Base-by-base conservation (phyloP, 2,888 invertebrate genomes). In the Drosophila bunnanda region DNA sequence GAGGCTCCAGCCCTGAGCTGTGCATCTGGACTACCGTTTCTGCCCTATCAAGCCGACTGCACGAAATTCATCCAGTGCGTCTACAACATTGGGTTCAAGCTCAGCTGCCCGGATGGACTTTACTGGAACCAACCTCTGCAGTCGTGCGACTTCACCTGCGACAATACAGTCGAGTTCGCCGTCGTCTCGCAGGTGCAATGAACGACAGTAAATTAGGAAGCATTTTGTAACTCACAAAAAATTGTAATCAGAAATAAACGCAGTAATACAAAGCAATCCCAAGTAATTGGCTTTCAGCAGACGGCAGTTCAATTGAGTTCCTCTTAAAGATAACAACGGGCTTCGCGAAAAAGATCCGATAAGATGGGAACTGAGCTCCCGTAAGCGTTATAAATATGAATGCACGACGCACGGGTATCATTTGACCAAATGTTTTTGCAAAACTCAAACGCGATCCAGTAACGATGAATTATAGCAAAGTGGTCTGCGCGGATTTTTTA, bases 21-120 rank as follows among this genome's bases (percentile, higher is more conserved):
- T 25, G 22, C 44, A 10, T 44, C 60, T 13, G 67, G 55, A 4
- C 2, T 54, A 1, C 22, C 56, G 15, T 71, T 57, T 22, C 34
- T 72, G 10, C 71, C 71, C n/a, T 56, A 71, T 32, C 7, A 25
- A 1, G 53, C 57, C 15, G 73, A 74, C 25, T 74, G 74, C 22
- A 44, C 36, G 32, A 67, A 73, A 10, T 74, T 46, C 22, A 67
- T 74, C 12, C 73, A 74, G 43, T 74, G 74, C 22, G 57, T 55
- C 17, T 38, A 58, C 15, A 60, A 73, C 4, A 56, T 48, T 22
- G 67, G 41, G 10, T 32, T 73, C 4, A 46, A 38, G 17, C 53
- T 52, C 13, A 60, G 34, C 32, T 74, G 74, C 30, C 67, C 74
- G 6, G 30, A 9, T 1, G 60, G 67, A n/a, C 61, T 74, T 2